Percentiles rank a stretch among this genome's conserved stretches.
Conservation (phyloP, 2,888 invertebrate genomes). For the Cerastis rubricosa region DNA sequence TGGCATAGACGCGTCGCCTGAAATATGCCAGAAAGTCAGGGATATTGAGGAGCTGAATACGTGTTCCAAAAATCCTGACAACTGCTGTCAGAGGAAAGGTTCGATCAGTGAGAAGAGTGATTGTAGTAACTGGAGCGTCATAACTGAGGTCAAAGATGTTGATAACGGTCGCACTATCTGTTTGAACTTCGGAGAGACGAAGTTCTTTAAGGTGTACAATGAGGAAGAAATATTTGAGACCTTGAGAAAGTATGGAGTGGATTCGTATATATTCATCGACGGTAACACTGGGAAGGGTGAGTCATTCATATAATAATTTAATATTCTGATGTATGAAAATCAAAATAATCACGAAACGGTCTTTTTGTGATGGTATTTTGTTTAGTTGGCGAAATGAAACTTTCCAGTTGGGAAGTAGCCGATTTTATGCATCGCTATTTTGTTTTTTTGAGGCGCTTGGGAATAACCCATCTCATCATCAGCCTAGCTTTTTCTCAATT, state of each 20-base stretch:
- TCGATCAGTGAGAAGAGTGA: slow-evolving; percentile 70
- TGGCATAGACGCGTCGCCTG: slow-evolving; percentile 90
- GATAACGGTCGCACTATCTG: slow-evolving; percentile 77
- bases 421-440: too few species aligned
- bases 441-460: too few species aligned
- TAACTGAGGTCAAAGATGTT: slow-evolving; percentile 63
- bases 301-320: not conserved
- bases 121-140: slow-evolving; percentile 78
- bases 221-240: slow-evolving; percentile 87
- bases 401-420: too few species aligned
- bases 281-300: slow-evolving; percentile 94
- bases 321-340: too few species aligned
- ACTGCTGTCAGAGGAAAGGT: slow-evolving; percentile 75
- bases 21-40: slow-evolving; percentile 84
- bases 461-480: not conserved
- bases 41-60: slow-evolving; percentile 86
- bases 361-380: too few species aligned
- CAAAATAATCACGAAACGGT: too few species aligned
- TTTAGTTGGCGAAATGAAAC: too few species aligned
- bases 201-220: slow-evolving; percentile 87
- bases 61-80: slow-evolving; percentile 71
- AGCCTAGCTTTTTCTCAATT: not conserved
- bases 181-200: slow-evolving; percentile 85
- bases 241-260: slow-evolving; percentile 81
- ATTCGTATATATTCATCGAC: slow-evolving; percentile 91